These are phyloP conservation scores for Cyrtonyx montezumae DNA, from an alignment of 2,113 vertebrate species.

Conservation along the genomic window DNA sequence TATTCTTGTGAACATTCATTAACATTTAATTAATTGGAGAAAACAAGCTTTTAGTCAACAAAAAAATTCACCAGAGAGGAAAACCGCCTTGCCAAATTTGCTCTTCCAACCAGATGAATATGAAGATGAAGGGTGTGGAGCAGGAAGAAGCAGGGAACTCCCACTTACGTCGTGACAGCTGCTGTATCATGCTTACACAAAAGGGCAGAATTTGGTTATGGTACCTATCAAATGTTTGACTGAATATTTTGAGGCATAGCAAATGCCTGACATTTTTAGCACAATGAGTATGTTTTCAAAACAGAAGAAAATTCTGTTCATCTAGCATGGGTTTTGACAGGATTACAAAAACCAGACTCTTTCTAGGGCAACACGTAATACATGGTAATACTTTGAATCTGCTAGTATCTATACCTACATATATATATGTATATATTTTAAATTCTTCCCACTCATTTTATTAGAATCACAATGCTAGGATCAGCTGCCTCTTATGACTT, in stretches of 20 bases:
- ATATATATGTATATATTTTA: no score
- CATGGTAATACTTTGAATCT: not conserved
- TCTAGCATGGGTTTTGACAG: not conserved
- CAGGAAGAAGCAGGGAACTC: slow-evolving; percentile 35
- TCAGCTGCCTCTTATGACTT: not conserved
- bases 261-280: not conserved
- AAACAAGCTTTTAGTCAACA: not conserved
- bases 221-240: not conserved
- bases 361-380: not conserved
- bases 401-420: not conserved
- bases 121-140: slow-evolving; percentile 35
- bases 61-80: slow-evolving; percentile 48
- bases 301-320: not conserved
- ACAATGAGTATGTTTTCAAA: not conserved
- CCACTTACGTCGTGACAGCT: not conserved
- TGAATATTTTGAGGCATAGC: not conserved
- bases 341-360: not conserved
- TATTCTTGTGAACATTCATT: slow-evolving; percentile 12
- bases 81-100: slow-evolving; percentile 49
- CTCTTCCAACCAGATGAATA: slow-evolving; percentile 21
- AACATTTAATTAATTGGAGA: slow-evolving; percentile 13
- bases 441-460: not conserved
- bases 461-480: not conserved
- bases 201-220: not conserved
- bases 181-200: not conserved